Evolutionary conservation across 2,888 invertebrate genomes (phyloP).

Genomic region (Romanomermis culicivorax): DNA sequence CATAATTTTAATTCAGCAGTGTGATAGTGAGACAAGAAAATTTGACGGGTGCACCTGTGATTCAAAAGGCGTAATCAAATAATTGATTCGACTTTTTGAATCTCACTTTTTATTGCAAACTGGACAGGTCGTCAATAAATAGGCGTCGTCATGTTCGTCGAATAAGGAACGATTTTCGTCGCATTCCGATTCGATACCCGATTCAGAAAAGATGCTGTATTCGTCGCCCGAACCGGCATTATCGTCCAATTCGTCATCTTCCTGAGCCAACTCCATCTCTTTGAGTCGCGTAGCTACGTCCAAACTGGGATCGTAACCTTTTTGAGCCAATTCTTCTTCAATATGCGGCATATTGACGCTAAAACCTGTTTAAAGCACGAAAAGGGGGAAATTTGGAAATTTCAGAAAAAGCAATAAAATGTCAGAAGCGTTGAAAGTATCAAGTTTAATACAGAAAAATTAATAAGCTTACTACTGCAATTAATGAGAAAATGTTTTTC

Average conservation of each 20-base stretch:
- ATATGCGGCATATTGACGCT: background rate
- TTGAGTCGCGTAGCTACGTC: background rate
- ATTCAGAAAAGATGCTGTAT: slow-evolving; percentile 8
- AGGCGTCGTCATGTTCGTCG: slow-evolving; percentile 1
- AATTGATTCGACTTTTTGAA: too few species aligned
- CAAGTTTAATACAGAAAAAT: too few species aligned
- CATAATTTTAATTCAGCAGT: too few species aligned
- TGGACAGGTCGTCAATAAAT: slow-evolving; percentile 7
- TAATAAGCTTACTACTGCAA: too few species aligned
- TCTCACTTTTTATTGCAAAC: slow-evolving; percentile 6
- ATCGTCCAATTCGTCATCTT: background rate
- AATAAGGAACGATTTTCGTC: background rate
- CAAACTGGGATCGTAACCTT: background rate
- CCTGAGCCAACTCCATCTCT: background rate
- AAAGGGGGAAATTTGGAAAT: too few species aligned
- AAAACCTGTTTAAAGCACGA: too few species aligned
- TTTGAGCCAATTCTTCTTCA: background rate
- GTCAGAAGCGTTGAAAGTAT: too few species aligned
- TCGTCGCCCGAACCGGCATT: slow-evolving; percentile 5
- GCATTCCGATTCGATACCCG: slow-evolving; percentile 9
- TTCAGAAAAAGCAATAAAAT: too few species aligned
- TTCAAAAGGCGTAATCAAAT: too few species aligned
- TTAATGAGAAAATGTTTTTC: too few species aligned
- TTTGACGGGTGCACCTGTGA: too few species aligned
- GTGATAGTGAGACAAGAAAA: too few species aligned